Conservation (phyloP, 2,888 invertebrate genomes). For the Idaea dimidiata region DNA sequence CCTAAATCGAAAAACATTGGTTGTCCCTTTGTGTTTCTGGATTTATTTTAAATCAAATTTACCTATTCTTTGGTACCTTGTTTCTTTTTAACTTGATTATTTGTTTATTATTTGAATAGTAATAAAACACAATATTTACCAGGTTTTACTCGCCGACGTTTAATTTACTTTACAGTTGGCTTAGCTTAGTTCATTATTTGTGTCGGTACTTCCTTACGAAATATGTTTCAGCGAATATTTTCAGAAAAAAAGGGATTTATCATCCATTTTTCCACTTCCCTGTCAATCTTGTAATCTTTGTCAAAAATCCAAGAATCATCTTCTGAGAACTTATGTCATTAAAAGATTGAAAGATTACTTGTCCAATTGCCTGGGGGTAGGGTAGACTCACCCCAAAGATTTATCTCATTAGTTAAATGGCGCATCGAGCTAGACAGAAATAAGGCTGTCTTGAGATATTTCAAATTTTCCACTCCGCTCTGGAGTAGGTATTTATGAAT, state of each 20-base stretch:
- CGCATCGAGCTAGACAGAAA: constrained; percentile 53
- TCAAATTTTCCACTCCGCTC: constrained; percentile 21
- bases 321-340: constrained; percentile 67
- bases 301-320: constrained; percentile 49
- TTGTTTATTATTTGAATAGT: too few species aligned
- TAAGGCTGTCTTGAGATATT: constrained; percentile 37
- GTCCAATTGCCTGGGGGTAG: constrained; percentile 57
- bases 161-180: too few species aligned
- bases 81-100: too few species aligned
- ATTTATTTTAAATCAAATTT: too few species aligned
- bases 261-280: not conserved
- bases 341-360: constrained; percentile 78
- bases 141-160: too few species aligned
- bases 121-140: too few species aligned
- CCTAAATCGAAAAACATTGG: too few species aligned
- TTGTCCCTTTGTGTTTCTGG: too few species aligned
- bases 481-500: not conserved
- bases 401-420: constrained; percentile 79
- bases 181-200: not conserved
- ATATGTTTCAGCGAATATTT: not conserved
- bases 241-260: not conserved
- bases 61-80: too few species aligned
- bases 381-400: constrained; percentile 67
- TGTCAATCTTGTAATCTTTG: constrained; percentile 17
- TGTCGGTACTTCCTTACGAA: not conserved